Percentiles rank a stretch among this genome's conserved stretches.
phyloP scores from a whole-genome alignment of 2,113 vertebrate genomes.

The Leucosticte australis region DNA sequence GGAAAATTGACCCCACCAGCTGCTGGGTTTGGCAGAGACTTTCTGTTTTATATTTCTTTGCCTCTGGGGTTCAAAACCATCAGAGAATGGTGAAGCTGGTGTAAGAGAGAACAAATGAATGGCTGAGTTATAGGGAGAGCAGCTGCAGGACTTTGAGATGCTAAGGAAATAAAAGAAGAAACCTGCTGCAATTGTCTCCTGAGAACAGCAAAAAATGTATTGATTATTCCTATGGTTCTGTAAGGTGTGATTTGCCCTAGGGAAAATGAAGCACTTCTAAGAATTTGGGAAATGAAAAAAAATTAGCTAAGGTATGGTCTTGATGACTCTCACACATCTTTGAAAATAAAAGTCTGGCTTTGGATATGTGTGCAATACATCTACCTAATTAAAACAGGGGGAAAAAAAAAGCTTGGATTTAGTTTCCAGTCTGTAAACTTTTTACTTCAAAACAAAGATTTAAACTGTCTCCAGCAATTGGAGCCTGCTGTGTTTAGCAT shows the following conservation, averaged over 20 bases:
- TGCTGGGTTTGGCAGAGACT: slow-evolving; percentile 3
- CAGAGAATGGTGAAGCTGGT: background rate
- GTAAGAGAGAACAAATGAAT: slow-evolving; percentile 18
- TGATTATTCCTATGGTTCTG: background rate
- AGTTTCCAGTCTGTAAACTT: background rate
- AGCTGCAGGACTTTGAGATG: background rate
- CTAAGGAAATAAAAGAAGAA: slow-evolving; percentile 3
- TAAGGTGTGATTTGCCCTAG: background rate
- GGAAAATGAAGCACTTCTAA: background rate
- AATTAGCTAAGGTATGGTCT: background rate
- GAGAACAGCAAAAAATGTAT: background rate
- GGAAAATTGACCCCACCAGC: background rate
- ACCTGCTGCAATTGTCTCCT: background rate
- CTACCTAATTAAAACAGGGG: background rate
- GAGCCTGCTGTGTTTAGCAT: slow-evolving; percentile 1
- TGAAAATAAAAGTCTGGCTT: background rate
- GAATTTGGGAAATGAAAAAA: background rate
- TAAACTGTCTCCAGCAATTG: background rate
- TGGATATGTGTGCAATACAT: background rate
- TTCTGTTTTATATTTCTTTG: slow-evolving; percentile 32
- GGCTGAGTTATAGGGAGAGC: background rate
- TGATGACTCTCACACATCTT: background rate
- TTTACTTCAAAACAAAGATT: background rate
- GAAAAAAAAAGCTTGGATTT: background rate
- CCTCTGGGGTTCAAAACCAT: background rate